Evolutionary conservation across 2,797 vertebrate species (phyloP), one percentile per base, ranked within the genome.

Genomic region (Phoebastria nigripes): DNA sequence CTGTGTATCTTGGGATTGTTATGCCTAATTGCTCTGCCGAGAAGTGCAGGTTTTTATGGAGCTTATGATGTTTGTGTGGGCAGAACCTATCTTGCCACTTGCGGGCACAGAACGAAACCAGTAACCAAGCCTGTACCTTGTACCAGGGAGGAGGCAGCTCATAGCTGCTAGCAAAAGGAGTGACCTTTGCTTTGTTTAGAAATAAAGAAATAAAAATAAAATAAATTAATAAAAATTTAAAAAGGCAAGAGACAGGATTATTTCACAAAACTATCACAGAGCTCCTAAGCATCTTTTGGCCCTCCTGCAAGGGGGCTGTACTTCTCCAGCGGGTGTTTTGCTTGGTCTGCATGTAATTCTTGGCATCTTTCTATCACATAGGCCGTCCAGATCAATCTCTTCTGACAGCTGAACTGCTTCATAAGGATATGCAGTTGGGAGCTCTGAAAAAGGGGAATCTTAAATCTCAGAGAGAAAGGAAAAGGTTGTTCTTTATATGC

Each of bases 81-180:
- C 44, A 66, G 54, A 84, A 82, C 46, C 14, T 3, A 12, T 63
- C 29, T 33, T 9, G 20, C 59, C 17, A 4, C 51, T 58, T 2
- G 33, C 1, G 4, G 52, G 52, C 61, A 20, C 26, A 24, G 80
- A 82, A 28, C 1, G 2, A 92, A 62, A 82, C 61, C 39, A 9
- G 62, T 55, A 74, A 54, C 62, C 26, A 3, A 18, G 42, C 9
- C 46, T 76, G 93, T 52, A 96, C 94, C 93, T 96, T 96, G 96
- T 52, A 59, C 94, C 6, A 39, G 74, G 92, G 86, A 96, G 94
- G 93, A 90, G 87, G 21, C 11, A 1, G 42, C 74, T 65, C 33
- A 5, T 5, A 31, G n/a, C 72, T 56, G 58, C 58, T 42, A 55
- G 78, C 63, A 18, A 41, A 46, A 2, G 1, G 19, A 66, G 22